Base-by-base conservation (phyloP, 2,888 invertebrate species). In the Leptopilina myrica region DNA sequence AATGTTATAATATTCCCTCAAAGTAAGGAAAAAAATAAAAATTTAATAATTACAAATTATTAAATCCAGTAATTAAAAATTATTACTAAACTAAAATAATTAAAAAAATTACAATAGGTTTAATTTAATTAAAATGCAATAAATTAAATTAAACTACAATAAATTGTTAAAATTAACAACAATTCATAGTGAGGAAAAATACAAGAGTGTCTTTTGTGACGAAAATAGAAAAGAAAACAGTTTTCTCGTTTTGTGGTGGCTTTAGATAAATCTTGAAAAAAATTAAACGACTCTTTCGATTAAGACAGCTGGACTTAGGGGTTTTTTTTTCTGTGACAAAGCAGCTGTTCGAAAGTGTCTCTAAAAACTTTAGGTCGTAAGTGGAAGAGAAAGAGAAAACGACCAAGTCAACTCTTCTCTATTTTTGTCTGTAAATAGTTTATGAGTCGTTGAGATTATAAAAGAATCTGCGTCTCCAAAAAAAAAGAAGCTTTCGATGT, bases 391-490 rank as follows among this genome's bases (percentile, higher is more conserved):
- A 26, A 49, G 49, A 49, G 46, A 66, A 67, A 33, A 56, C 33
- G 33, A 56, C 53, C 53, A 69, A 69, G 56, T 73, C 33, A 73
- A 53, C 33, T 56, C 56, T 56, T 26, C 69, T 56, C 56, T 73
- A 69, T 73, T 73, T 73, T 73, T 73, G 69, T 26, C 56, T 73
- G 69, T 73, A 53, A 69, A 69, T 49, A 49, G 67, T 69, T 67
- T 46, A 56, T 73, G 33, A 69, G 69, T 26, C 33, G 69, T 73
- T 14, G 56, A 33, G 20, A 56, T 56, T 33, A 56, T 33, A 53
- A 56, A 49, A 73, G 14, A 56, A 73, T 73, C 69, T 53, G 53
- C 56, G 53, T 53, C 14, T 56, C n/a, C 56, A 53, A 49, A 49
- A 73, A 73, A 73, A 49, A 49, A 49, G 49, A 73, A 56, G 11